phyloP scores from a whole-genome alignment of 2,797 vertebrate species.

The Siniperca scherzeri region DNA sequence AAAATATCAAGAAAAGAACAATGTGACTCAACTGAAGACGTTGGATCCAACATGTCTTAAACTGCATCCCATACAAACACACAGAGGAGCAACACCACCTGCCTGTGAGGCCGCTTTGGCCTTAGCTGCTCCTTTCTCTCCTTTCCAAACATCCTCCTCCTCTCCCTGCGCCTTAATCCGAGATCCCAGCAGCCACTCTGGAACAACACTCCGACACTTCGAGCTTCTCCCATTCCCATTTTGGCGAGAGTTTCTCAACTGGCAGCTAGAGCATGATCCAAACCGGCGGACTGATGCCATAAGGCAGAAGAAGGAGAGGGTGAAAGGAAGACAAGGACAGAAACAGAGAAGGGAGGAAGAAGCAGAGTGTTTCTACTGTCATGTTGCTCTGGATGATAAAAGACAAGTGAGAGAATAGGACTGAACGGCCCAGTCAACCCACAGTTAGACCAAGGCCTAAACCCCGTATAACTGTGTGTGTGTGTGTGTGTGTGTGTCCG shows the following conservation, averaged over 20 bases:
- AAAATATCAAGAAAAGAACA: background rate
- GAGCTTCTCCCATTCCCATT: conserved; percentile 63
- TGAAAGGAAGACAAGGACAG: conserved; percentile 45
- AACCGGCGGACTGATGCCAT: conserved; percentile 83
- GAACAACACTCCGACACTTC: conserved; percentile 68
- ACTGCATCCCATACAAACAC: background rate
- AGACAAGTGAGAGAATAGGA: conserved; percentile 48
- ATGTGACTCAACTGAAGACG: background rate
- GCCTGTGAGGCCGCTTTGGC: conserved; percentile 67
- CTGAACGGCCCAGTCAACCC: conserved; percentile 55
- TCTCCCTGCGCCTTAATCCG: conserved; percentile 80
- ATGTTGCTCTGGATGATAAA: conserved; percentile 68
- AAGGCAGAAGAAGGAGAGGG: conserved; percentile 34
- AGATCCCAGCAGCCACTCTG: conserved; percentile 77
- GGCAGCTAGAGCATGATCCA: conserved; percentile 81
- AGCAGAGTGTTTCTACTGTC: conserved; percentile 46
- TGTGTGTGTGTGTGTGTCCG: conserved; percentile 47
- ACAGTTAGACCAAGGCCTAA: conserved; percentile 46
- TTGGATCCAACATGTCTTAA: background rate
- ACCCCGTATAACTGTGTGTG: conserved; percentile 28
- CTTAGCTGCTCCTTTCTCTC: conserved; percentile 7
- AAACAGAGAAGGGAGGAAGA: conserved; percentile 29
- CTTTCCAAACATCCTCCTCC: conserved; percentile 63
- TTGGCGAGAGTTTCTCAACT: conserved; percentile 68
- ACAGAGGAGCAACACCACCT: conserved; percentile 59